Conservation (phyloP, 2,797 vertebrate species). For the Phyllotis vaccarum region DNA sequence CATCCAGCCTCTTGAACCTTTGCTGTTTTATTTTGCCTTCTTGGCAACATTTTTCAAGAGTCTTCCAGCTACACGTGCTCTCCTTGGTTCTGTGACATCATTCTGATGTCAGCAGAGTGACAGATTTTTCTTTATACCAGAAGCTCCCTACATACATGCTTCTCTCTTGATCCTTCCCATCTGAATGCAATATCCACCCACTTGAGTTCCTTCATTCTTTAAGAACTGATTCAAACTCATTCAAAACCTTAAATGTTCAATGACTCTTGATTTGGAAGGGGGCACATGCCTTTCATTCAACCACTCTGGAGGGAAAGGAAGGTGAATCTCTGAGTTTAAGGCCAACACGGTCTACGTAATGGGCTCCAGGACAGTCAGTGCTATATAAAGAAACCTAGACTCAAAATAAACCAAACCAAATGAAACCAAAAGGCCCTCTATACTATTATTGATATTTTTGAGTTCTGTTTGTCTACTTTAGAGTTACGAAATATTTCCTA, state of each 20-base stretch:
- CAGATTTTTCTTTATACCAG: neutral
- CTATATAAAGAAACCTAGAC: neutral
- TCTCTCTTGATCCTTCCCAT: neutral
- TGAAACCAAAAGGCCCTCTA: neutral
- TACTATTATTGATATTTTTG: neutral
- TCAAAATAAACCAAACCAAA: neutral
- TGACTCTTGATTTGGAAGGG: neutral
- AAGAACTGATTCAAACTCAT: neutral
- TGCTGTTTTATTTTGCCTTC: neutral
- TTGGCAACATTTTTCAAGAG: neutral
- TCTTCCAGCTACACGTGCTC: neutral
- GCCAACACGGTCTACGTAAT: neutral
- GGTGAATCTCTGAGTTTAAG: neutral
- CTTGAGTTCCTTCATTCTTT: neutral
- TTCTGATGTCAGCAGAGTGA: neutral
- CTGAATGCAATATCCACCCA: neutral
- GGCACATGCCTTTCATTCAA: neutral
- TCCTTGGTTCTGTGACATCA: neutral
- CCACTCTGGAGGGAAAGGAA: neutral
- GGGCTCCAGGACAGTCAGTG: neutral
- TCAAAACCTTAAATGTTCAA: neutral
- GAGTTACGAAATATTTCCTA: neutral
- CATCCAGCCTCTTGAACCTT: neutral
- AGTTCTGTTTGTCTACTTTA: neutral
- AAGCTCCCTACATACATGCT: neutral